These are phyloP conservation scores for Ceratotherium simum DNA, from an alignment of 2,113 vertebrate species.

Conservation along the genomic window DNA sequence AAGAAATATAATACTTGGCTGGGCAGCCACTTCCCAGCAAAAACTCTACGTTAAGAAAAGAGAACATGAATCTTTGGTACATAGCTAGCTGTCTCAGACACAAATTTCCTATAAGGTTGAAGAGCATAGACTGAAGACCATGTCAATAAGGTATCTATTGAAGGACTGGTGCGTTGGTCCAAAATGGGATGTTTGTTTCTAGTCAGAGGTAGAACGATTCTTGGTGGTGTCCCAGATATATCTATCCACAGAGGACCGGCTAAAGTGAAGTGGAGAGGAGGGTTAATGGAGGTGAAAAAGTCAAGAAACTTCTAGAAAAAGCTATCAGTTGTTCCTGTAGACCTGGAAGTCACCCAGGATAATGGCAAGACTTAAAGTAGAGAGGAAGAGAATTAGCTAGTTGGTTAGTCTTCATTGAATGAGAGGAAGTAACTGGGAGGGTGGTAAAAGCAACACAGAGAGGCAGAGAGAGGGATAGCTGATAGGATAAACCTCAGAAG, in stretches of 20 bases:
- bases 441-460: neutral
- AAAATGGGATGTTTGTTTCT: neutral
- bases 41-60: neutral
- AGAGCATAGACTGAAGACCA: neutral
- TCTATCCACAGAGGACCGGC: neutral
- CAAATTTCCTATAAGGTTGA: neutral
- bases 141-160: neutral
- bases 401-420: neutral
- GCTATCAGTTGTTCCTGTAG: neutral
- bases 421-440: neutral
- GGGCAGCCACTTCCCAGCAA: neutral
- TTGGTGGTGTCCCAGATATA: neutral
- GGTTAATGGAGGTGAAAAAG: neutral
- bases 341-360: neutral
- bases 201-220: neutral
- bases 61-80: neutral
- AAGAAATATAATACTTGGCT: neutral
- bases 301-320: constrained; percentile 15
- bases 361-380: neutral
- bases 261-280: neutral
- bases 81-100: neutral
- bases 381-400: neutral
- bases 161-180: neutral
- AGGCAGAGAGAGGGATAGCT: neutral
- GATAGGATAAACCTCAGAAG: neutral